Evolutionary conservation across 2,888 invertebrate genomes (phyloP), one percentile per base, ranked within the genome.

Genomic region (Hypercompe scribonia): DNA sequence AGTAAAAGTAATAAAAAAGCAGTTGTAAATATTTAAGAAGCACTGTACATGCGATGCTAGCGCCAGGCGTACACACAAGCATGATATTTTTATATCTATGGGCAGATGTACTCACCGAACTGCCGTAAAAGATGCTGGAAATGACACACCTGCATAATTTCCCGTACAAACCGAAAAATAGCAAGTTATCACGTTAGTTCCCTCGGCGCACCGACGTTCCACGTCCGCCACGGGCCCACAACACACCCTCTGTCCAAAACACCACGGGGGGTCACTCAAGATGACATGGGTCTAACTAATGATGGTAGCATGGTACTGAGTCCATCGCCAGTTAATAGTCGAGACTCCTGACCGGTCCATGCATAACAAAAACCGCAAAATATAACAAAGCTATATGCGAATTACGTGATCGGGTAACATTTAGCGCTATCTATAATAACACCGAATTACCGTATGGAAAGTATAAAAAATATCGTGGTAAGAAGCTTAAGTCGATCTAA

Each of bases 61-160:
- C 61, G 61, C 61, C 58, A 75, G 36, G 73, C 73, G 68, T 69
- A 82, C 80, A 80, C 72, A 82, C 72, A 84, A 83, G 78, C 81
- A 76, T 74, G 76, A 78, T 65, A 65, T 39, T 74, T 75, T 67
- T 68, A 73, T 79, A 73, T 81, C 78, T 87, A 87, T 85, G 82
- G 87, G 85, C 88, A 79, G 76, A 84, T 83, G 78, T 82, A 96
- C 96, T 96, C 92, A 96, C 96, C 96, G 91, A 96, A 94, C 91
- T 95, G 96, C 90, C 96, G 92, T 87, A 96, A 87, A 76, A 96
- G 95, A 86, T 96, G 96, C 91, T 96, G 96, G 95, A 96, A 96
- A 95, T 96, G 96, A 94, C 96, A 96, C 93, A 96, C 96, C 93
- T 96, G 96, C 96, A 96, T 96, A 91, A 92, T 95, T 89, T 89